Percentiles rank a stretch among this genome's conserved stretches.
phyloP scores from a whole-genome alignment of 2,797 vertebrate genomes.

The Delichon dasypus region DNA sequence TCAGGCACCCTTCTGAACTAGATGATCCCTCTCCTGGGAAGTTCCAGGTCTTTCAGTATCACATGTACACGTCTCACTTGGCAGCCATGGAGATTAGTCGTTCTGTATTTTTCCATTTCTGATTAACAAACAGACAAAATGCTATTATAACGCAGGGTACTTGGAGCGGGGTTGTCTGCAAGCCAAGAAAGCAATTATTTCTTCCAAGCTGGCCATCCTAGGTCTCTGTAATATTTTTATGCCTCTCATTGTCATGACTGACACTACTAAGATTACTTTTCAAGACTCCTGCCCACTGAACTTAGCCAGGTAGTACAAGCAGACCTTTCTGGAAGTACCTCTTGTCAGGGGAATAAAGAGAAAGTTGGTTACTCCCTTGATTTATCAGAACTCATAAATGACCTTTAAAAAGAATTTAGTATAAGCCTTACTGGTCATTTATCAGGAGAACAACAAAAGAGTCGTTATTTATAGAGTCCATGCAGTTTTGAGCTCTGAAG shows the following conservation, averaged over 20 bases:
- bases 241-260: neutral
- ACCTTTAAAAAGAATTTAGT: neutral
- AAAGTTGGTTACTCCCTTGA: neutral
- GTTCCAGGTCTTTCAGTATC: neutral
- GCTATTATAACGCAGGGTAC: neutral
- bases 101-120: conserved; percentile 57
- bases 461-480: neutral
- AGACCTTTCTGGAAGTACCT: neutral
- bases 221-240: neutral
- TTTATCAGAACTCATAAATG: neutral
- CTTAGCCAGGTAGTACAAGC: neutral
- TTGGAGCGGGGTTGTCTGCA: neutral
- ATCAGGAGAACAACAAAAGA: neutral
- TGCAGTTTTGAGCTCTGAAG: neutral
- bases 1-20: neutral
- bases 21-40: neutral
- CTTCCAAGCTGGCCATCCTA: neutral
- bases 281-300: neutral
- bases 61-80: conserved; percentile 5
- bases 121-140: conserved; percentile 16
- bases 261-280: neutral
- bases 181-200: conserved; percentile 45
- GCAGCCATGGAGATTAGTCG: neutral
- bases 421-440: neutral
- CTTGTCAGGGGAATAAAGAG: neutral